Conservation (phyloP, 2,888 invertebrate species). For the Yponomeuta plumbellus region DNA sequence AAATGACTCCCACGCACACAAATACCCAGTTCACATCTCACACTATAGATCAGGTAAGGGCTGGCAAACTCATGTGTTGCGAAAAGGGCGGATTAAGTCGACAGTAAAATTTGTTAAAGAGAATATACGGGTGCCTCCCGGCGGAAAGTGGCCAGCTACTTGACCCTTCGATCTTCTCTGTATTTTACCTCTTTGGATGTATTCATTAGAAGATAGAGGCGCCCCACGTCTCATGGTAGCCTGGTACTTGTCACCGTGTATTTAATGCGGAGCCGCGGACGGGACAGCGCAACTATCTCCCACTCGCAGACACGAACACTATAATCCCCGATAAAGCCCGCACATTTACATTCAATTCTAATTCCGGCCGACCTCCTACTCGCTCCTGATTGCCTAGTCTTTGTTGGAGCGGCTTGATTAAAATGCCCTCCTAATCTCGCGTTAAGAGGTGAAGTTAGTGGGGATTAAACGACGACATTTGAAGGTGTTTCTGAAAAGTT, state of each 20-base stretch:
- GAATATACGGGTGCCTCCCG: conserved; percentile 62
- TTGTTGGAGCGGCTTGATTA: conserved; percentile 60
- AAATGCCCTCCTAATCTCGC: conserved; percentile 36
- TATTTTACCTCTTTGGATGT: not conserved
- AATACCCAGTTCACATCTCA: too few species aligned
- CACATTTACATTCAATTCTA: conserved; percentile 78
- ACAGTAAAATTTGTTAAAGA: conserved; percentile 74
- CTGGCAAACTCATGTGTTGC: conserved; percentile 36
- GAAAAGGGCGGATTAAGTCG: conserved; percentile 67
- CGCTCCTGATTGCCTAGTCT: conserved; percentile 66
- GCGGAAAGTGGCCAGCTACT: conserved; percentile 38
- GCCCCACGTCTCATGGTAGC: conserved; percentile 30
- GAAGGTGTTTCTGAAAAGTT: not conserved
- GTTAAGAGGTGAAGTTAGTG: conserved; percentile 3
- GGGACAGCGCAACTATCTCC: conserved; percentile 67
- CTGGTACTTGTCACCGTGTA: conserved; percentile 38
- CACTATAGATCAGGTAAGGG: conserved; percentile 31
- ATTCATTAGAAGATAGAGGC: conserved; percentile 16
- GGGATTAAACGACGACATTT: not conserved
- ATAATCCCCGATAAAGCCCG: conserved; percentile 78
- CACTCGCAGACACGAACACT: conserved; percentile 71
- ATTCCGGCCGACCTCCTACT: conserved; percentile 64
- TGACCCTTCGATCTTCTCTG: conserved; percentile 28
- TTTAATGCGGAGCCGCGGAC: conserved; percentile 50
- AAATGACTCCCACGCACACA: too few species aligned